Base-by-base conservation (phyloP, 1,140 invertebrate genomes). In the Drosophila murphyi region DNA sequence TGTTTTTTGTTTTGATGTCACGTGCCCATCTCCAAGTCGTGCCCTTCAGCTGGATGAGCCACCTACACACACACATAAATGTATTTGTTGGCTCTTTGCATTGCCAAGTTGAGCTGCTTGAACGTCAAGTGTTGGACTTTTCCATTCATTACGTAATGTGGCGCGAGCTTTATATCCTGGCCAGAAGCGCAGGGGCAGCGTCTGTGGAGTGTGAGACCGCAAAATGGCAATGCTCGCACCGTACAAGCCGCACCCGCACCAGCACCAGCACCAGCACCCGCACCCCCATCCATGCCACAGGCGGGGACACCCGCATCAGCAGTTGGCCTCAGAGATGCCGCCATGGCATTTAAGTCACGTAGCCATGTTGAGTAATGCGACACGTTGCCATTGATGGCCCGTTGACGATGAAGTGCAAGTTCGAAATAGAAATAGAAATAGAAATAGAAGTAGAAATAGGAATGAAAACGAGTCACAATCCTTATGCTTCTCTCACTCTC, bases 401-500 rank as follows among this genome's bases (percentile, higher is more conserved):
- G 76, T 87, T 87, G 82, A 87, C 82, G 85, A 88, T 88, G 85
- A 87, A 87, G 83, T 88, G 82, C 78, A 87, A 87, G 82, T 71
- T 76, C 76, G 72, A 87, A 86, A 86, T 88, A 82, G 76, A 88
- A 88, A 86, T 87, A 76, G 76, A 88, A 88, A 86, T 87, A 76
- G 75, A 81, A 87, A 76, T 62, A 51, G 70, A 52, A 77, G 59
- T 41, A 55, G 64, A 55, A 60, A 71, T 61, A 51, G 41, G 52
- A 45, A 69, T 39, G 50, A 57, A 41, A 62, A 43, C 61, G 54
- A 8, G 34, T 51, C 50, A 28, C 39, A 55, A 35, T 39, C 39
- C 37, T 5, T 47, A 20, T 20, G 20, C 20, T 2, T 20, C 20
- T 20, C 20, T 20, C 20, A 1, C 20, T 20, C 20, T 20, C 20